These are phyloP conservation scores for Bergia sp. DNA, from an alignment of 92 coral and sea anemone species.

Conservation along the genomic window DNA sequence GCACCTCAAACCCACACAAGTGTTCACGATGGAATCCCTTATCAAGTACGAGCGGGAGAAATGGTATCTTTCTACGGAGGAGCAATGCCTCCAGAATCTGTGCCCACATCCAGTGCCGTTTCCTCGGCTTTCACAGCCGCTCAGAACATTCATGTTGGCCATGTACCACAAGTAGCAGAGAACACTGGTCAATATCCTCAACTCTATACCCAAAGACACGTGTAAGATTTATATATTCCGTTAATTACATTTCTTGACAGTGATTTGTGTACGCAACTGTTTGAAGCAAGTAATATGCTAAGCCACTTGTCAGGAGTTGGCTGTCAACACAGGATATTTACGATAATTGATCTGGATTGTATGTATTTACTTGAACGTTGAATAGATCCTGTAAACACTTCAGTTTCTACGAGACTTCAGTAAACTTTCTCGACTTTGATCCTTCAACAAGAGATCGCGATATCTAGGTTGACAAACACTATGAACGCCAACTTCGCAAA, in stretches of 20 bases:
- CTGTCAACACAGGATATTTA: constrained; percentile 67
- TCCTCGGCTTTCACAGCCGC: constrained; percentile 65
- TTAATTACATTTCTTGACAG: constrained; percentile 62
- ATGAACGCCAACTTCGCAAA: constrained; percentile 21
- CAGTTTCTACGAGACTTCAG: constrained; percentile 22
- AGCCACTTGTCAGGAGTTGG: constrained; percentile 75
- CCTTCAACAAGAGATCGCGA: constrained; percentile 12
- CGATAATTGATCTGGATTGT: constrained; percentile 65
- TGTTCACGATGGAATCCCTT: constrained; percentile 65
- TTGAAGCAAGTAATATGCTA: constrained; percentile 69
- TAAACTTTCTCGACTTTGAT: constrained; percentile 23
- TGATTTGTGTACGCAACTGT: constrained; percentile 79
- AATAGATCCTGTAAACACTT: constrained; percentile 39
- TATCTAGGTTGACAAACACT: neutral
- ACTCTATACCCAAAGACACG: constrained; percentile 89
- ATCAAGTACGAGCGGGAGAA: constrained; percentile 74
- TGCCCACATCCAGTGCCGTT: constrained; percentile 76
- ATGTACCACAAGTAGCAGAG: constrained; percentile 66
- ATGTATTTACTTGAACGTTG: constrained; percentile 44
- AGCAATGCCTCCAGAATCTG: constrained; percentile 70
- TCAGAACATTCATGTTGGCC: constrained; percentile 79
- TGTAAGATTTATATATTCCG: constrained; percentile 65
- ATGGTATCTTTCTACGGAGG: constrained; percentile 79
- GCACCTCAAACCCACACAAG: constrained; percentile 72
- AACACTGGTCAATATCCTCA: constrained; percentile 74